These are phyloP conservation scores for Prolemur simus DNA, from an alignment of 2,113 vertebrate species.

Conservation along the genomic window DNA sequence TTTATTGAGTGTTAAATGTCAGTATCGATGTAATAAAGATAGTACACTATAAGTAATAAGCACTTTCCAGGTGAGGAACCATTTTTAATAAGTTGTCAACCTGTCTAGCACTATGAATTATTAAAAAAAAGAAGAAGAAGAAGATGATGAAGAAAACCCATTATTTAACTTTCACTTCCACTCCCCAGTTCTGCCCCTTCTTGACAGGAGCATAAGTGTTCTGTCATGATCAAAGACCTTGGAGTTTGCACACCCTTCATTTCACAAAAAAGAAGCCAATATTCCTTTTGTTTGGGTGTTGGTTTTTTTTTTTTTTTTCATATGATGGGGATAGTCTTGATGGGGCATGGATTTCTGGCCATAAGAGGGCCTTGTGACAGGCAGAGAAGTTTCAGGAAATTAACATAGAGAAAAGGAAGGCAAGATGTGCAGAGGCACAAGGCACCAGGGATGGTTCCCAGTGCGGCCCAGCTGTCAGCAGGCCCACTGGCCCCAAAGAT, in stretches of 20 bases:
- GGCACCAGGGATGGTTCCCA: neutral
- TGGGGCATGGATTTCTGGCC: neutral
- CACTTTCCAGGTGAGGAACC: conserved; percentile 77
- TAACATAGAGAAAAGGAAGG: neutral
- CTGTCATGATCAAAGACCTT: neutral
- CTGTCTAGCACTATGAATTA: conserved; percentile 74
- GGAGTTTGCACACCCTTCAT: neutral
- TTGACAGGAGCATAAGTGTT: neutral
- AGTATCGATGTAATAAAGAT: conserved; percentile 80
- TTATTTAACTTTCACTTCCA: conserved; percentile 69
- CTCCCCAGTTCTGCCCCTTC: conserved; percentile 10
- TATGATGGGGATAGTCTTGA: neutral
- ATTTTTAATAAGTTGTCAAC: conserved; percentile 80
- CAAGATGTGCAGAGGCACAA: neutral
- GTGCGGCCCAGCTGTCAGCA: neutral
- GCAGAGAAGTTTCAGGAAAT: neutral
- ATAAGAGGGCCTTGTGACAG: neutral
- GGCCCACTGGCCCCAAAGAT: neutral
- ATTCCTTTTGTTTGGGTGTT: neutral
- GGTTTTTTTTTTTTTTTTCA: conserved; percentile 3
- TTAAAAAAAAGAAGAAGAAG: neutral
- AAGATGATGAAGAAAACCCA: conserved; percentile 22
- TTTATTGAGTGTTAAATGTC: conserved; percentile 83
- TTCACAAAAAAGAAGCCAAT: neutral
- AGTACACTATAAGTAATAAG: conserved; percentile 69